phyloP scores from a whole-genome alignment of 2,797 vertebrate species.

The Helicolenus hilgendorfi region DNA sequence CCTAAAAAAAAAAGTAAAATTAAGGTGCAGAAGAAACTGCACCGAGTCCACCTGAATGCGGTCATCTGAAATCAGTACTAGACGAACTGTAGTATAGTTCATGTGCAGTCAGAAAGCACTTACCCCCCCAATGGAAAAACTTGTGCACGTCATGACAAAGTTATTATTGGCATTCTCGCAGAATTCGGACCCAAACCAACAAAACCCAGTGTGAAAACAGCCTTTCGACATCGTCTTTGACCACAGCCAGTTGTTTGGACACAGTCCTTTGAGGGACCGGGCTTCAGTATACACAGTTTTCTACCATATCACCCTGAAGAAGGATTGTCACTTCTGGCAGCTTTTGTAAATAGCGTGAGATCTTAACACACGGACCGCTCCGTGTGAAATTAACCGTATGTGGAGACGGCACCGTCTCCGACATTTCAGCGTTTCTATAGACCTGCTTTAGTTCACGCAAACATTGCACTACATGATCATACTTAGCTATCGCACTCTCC shows the following conservation, averaged over 20 bases:
- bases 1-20: not conserved
- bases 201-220: conserved; percentile 35
- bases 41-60: not conserved
- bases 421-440: conserved; percentile 80
- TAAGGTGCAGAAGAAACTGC: not conserved
- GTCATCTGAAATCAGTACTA: not conserved
- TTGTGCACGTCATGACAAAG: not conserved
- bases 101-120: not conserved
- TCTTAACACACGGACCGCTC: conserved; percentile 49
- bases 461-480: conserved; percentile 87
- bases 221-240: conserved; percentile 22
- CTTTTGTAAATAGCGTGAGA: conserved; percentile 86
- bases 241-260: conserved; percentile 19
- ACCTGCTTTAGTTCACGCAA: conserved; percentile 85
- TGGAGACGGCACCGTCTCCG: conserved; percentile 67
- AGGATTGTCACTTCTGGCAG: conserved; percentile 81
- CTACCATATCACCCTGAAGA: conserved; percentile 61
- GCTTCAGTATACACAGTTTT: conserved; percentile 48
- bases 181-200: conserved; percentile 11
- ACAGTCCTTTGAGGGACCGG: conserved; percentile 16
- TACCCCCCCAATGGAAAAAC: not conserved
- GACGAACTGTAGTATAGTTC: not conserved
- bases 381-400: conserved; percentile 59
- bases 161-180: not conserved
- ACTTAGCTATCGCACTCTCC: conserved; percentile 85